Base-by-base conservation (phyloP, 2,113 vertebrate genomes). In the Leuciscus idus region DNA sequence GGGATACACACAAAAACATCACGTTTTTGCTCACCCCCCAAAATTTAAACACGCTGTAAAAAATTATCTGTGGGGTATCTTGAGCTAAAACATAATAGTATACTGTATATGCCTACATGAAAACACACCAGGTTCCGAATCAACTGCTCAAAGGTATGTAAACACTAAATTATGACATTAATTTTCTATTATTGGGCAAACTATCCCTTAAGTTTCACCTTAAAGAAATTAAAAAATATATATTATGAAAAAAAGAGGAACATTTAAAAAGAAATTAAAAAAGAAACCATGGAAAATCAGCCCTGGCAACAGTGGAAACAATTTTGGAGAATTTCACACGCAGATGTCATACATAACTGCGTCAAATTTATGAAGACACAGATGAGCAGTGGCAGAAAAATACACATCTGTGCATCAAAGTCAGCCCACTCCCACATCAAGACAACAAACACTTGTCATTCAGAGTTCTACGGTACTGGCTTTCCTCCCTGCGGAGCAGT, bases 401-500 rank as follows among this genome's bases (percentile, higher is more conserved):
- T 33, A 52, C 48, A 48, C 86, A 52, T 70, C 10, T 39, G 30
- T 66, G 81, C 81, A 50, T 75, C 79, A 76, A 82, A 82, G 39
- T 55, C 73, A 33, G 70, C 52, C 57, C 73, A 62, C 64, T 21
- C 23, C 21, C 62, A 77, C 39, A 43, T 68, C 85, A 64, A 81
- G 28, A 62, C 39, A 61, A 74, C 43, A 73, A 57, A 62, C n/a
- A 23, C 68, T 70, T 50, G 78, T 72, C 74, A 76, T 81, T 81
- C 39, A 43, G 23, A 79, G 64, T 83, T 74, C 68, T 43, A 70
- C 17, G 11, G 70, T 68, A 70, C n/a, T n/a, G 5, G 76, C n/a
- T 74, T 26, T 43, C 17, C 77, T 86, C 70, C 75, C 88, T 8
- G 50, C 61, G 26, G 84, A 68, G 61, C 36, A 86, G 62, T 66